Percentiles rank a stretch among this genome's conserved stretches.
Conservation (phyloP, 2,888 invertebrate genomes). For the Himalopsyche kuldschensis region DNA sequence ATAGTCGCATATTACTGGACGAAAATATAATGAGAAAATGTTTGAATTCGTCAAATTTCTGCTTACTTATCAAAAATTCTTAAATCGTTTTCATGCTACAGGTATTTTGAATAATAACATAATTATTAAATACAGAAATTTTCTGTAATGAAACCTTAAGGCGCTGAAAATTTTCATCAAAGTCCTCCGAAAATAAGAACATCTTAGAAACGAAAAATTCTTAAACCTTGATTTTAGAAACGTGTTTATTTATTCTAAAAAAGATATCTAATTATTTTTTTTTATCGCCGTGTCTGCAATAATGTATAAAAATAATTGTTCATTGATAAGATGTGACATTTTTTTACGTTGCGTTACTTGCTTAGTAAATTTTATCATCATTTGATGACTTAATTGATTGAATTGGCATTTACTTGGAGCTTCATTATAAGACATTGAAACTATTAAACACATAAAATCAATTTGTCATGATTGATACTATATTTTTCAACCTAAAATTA, state of each 20-base stretch:
- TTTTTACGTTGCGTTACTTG: too few relatives aligned
- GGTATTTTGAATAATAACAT: neutral
- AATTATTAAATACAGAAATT: neutral
- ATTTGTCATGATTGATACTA: too few relatives aligned
- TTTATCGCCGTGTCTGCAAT: neutral
- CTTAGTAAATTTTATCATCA: too few relatives aligned
- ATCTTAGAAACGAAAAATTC: neutral
- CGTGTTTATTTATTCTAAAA: neutral
- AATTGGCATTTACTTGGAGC: too few relatives aligned
- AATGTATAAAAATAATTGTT: neutral
- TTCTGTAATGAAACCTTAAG: neutral
- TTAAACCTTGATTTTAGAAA: neutral
- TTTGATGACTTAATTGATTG: too few relatives aligned
- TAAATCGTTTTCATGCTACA: neutral
- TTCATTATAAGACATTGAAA: too few relatives aligned
- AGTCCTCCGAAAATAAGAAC: neutral
- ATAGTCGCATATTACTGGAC: too few relatives aligned
- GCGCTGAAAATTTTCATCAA: neutral
- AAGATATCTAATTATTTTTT: neutral
- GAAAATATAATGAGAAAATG: too few relatives aligned
- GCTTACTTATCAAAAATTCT: too few relatives aligned
- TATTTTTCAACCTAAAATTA: too few relatives aligned
- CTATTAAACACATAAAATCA: too few relatives aligned
- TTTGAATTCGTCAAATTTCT: too few relatives aligned
- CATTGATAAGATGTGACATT: neutral